These are phyloP conservation scores for Zaprionus taronus DNA, from an alignment of 1,140 invertebrate genomes.

Conservation along the genomic window DNA sequence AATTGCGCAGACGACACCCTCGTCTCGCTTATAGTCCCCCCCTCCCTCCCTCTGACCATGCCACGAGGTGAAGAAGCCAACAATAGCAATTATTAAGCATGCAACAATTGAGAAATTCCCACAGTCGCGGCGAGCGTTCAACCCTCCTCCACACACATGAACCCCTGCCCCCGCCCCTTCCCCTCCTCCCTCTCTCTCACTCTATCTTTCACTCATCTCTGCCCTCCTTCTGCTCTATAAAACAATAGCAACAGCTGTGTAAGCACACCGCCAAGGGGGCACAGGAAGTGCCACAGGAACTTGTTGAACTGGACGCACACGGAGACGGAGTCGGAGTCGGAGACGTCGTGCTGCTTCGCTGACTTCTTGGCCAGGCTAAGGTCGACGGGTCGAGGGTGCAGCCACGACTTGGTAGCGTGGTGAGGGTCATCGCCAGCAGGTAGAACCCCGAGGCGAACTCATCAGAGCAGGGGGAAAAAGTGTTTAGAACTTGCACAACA, in stretches of 20 bases:
- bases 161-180: not conserved
- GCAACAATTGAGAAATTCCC: constrained; percentile 81
- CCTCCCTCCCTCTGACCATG: not conserved
- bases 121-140: constrained; percentile 64
- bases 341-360: constrained; percentile 66
- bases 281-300: constrained; percentile 47
- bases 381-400: constrained; percentile 32
- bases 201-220: not conserved
- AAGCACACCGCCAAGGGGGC: constrained; percentile 33
- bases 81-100: constrained; percentile 82
- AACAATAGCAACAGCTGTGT: constrained; percentile 73
- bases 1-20: constrained; percentile 66
- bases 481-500: not conserved
- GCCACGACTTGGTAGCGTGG: not conserved
- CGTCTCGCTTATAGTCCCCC: not conserved
- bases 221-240: not conserved
- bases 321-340: constrained; percentile 17
- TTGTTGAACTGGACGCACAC: constrained; percentile 68
- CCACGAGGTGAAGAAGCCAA: constrained; percentile 73
- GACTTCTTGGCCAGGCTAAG: constrained; percentile 52
- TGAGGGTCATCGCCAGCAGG: not conserved
- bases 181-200: not conserved
- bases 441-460: not conserved
- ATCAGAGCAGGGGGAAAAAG: not conserved
- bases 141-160: constrained; percentile 46